Base-by-base conservation (phyloP, 2,888 invertebrate genomes). In the Stenichneumon culpator region DNA sequence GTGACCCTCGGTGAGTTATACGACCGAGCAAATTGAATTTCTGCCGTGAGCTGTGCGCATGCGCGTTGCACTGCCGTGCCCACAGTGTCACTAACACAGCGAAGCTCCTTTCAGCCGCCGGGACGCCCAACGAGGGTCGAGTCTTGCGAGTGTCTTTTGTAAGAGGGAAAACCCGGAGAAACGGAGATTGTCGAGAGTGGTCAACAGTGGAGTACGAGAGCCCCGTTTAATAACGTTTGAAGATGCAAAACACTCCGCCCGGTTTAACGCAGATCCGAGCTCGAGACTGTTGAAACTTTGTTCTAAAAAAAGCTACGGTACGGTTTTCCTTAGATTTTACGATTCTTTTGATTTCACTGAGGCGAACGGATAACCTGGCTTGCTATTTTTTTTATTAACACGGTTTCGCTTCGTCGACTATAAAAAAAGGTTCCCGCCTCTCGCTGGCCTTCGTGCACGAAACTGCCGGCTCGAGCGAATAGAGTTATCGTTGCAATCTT, bases 1-100 rank as follows among this genome's bases (percentile, higher is more conserved):
- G 57, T 25, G 57, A 57, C 22, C 25, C 57, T 11, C 57, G 25
- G 22, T 25, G 57, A 57, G 57, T 57, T 57, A 14, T 14, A 57
- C 25, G 9, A 57, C 11, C 25, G 22, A 57, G 57, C 57, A 57
- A 57, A 57, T 57, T 57, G 57, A 57, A 57, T 57, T 57, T 57
- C 22, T 22, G 4, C 57, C 14, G 22, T 4, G 5, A 22, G 14
- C 22, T 25, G 22, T 57, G 11, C 57, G 57, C 11, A 5, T 22
- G 57, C 25, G 25, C 57, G 22, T 3, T 14, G 57, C 22, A 22
- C 52, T 4, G 25, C 57, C 57, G 9, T 57, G 11, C 25, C 22
- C 57, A 9, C 25, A 57, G 57, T 57, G 57, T 57, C 57, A 22
- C 54, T 57, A 11, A 47, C 44, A 47, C 44, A 47, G 57, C 25